Conservation (phyloP, 2,888 invertebrate species). For the Smittia sp. region DNA sequence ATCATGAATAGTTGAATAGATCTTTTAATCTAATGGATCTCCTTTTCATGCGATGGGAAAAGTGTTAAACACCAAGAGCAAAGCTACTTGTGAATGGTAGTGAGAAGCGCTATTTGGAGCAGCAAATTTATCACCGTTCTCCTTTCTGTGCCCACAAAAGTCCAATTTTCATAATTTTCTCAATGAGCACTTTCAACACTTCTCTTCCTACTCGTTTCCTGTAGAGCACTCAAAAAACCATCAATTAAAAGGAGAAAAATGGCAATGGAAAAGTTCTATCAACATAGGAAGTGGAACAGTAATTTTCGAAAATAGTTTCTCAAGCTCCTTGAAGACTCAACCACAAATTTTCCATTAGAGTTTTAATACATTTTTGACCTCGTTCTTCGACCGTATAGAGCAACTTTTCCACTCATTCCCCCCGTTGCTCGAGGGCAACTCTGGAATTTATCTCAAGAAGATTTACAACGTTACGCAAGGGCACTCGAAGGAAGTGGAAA, state of each 20-base stretch:
- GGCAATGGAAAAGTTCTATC: neutral
- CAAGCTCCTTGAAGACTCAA: neutral
- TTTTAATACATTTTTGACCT: constrained; percentile 2
- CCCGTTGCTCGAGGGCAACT: neutral
- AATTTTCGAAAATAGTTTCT: constrained; percentile 4
- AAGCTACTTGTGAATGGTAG: too few relatives aligned
- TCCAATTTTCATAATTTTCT: constrained; percentile 37
- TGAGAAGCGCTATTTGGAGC: neutral
- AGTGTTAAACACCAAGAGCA: too few relatives aligned
- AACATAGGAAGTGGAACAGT: neutral
- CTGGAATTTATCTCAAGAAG: neutral
- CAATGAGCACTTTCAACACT: constrained; percentile 5
- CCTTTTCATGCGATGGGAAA: too few relatives aligned
- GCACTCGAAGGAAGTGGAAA: constrained; percentile 1
- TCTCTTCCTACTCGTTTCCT: neutral
- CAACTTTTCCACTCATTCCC: neutral
- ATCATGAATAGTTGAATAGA: too few relatives aligned
- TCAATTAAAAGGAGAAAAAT: constrained; percentile 18
- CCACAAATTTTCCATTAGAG: neutral
- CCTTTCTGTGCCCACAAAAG: neutral
- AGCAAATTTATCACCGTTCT: neutral
- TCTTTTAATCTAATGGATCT: too few relatives aligned
- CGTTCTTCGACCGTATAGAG: neutral
- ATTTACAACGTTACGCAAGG: neutral
- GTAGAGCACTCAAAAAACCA: neutral